phyloP scores from a whole-genome alignment of 2,113 vertebrate genomes.

The Noturus placidus region DNA sequence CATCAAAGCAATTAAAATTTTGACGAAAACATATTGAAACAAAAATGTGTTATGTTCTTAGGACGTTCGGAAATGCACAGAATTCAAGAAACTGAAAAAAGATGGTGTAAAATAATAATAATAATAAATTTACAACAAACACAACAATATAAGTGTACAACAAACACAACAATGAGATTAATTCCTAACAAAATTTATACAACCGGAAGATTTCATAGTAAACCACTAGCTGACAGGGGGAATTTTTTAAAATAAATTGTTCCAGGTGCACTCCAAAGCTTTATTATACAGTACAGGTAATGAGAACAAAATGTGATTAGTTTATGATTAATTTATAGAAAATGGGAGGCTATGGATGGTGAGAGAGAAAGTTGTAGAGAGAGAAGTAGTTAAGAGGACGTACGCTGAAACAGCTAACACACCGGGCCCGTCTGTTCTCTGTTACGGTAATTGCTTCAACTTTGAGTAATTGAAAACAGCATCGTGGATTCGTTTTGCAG shows the following conservation, averaged over 20 bases:
- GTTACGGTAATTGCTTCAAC: constrained; percentile 55
- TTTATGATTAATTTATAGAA: neutral
- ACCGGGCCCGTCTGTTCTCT: constrained; percentile 48
- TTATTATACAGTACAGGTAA: neutral
- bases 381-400: neutral
- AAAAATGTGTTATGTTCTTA: too few species aligned
- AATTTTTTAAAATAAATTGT: neutral
- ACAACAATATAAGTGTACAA: too few species aligned
- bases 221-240: neutral
- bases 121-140: too few species aligned
- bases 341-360: neutral
- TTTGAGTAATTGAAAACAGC: constrained; percentile 57
- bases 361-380: neutral
- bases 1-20: too few species aligned
- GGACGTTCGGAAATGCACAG: too few species aligned
- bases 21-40: too few species aligned
- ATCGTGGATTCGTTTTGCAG: constrained; percentile 29
- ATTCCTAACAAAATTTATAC: too few species aligned
- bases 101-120: too few species aligned
- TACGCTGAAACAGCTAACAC: constrained; percentile 45
- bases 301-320: neutral
- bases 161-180: too few species aligned
- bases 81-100: too few species aligned
- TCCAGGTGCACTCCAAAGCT: neutral
- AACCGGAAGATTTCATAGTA: neutral